Base-by-base conservation (phyloP, 2,113 vertebrate species). In the Vimba vimba region DNA sequence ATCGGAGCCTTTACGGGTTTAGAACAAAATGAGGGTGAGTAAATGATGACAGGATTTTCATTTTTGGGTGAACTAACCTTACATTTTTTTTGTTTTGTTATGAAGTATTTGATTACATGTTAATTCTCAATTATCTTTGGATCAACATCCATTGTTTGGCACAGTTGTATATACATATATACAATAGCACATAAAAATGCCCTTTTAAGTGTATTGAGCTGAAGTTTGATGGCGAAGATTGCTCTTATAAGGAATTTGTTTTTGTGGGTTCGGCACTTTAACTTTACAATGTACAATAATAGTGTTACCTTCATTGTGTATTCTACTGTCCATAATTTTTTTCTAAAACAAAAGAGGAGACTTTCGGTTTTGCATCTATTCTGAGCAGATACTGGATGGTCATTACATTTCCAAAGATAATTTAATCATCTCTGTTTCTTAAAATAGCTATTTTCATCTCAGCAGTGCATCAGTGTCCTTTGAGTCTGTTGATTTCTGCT, bases 341-440 rank as follows among this genome's bases (percentile, higher is more conserved):
- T 68, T 68, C 17, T 47, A 47, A 47, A 47, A 13, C 62, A 66
- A 66, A 30, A 15, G 25, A 66, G 62, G 27, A 66, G 5, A 2
- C 5, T 76, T 64, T 4, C 3, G 8, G 82, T 64, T 30, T 8
- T 6, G 1, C 75, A 52, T 76, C 23, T 8, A 21, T 52, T 39
- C 47, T 43, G 23, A 55, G 17, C 55, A 62, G 59, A 60, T 74
- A 55, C 33, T 71, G 52, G 77, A 80, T 47, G 52, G 17, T 21
- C 19, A 55, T 62, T 55, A 71, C 50, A 79, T 13, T 45, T 19
- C 60, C 9, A 57, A 77, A 6, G 1, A 57, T 6, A 59, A 27
- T 85, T 76, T 47, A 30, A 73, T 21, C 47, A 60, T 59, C 25
- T 52, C 62, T 13, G 13, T 25, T 78, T 79, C 84, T 69, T 68